Base-by-base conservation (phyloP, 2,113 vertebrate genomes). In the Cyanoliseus patagonus region DNA sequence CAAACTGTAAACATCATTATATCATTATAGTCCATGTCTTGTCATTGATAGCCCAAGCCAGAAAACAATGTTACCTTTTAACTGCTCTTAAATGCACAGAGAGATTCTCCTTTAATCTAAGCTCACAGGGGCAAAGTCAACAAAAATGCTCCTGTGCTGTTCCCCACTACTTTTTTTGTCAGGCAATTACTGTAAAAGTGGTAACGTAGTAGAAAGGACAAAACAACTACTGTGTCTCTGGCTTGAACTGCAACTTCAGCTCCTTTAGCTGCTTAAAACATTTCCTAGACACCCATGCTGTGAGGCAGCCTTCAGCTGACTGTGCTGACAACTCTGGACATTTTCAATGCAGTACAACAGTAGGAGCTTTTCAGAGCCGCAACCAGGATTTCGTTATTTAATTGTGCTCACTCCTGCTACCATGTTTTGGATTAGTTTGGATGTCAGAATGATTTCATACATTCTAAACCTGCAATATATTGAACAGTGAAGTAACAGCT, bases 191-290 rank as follows among this genome's bases (percentile, higher is more conserved):
- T 69, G 62, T 72, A 69, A 78, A 86, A 72, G 15, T 17, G 8
- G 28, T 72, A 79, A 89, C 42, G 68, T 23, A 94, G 83, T 44
- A 85, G 64, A 93, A 94, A 66, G 66, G 62, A 95, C 88, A 92
- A 95, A 96, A 96, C 46, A 92, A n/a, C 81, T 87, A 82, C 67
- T 95, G 83, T 97, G 74, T 66, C 23, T 95, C 52, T 90, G 28
- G 19, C 66, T 82, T 12, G 30, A 87, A 64, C 47, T 77, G 37
- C 74, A 88, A 86, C 66, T 83, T 81, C 82, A 63, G n/a, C 33
- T 94, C 33, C 37, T 91, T 88, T 46, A 49, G 80, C 47, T 52
- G 61, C 57, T 62, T 68, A 64, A 90, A 86, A 86, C 41, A 63
- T 59, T 92, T 91, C 49, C 57, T 92, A 83, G 72, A 57, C 74